Evolutionary conservation across 2,797 vertebrate species (phyloP).

Genomic region (Aldrovandia affinis): DNA sequence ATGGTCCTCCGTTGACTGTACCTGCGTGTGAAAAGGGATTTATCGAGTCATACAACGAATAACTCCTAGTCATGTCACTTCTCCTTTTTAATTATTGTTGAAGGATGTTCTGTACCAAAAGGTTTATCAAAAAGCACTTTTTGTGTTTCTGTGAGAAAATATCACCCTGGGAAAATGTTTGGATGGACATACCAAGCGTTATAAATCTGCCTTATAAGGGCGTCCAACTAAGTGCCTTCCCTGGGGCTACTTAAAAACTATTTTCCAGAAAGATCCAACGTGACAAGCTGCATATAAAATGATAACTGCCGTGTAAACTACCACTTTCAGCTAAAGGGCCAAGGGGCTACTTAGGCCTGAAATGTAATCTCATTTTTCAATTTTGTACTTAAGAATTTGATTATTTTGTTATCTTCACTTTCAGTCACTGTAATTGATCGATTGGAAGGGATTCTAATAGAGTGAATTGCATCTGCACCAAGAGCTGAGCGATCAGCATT

Average conservation of each 20-base stretch:
- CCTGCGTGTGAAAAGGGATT: too few relatives aligned
- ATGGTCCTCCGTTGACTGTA: neutral
- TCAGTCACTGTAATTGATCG: neutral
- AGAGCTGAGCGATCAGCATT: neutral
- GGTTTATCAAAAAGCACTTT: neutral
- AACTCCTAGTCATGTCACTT: neutral
- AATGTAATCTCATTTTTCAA: too few relatives aligned
- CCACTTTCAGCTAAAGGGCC: neutral
- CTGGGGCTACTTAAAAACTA: neutral
- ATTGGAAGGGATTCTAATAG: neutral
- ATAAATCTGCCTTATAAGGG: conserved; percentile 6
- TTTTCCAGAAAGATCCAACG: neutral
- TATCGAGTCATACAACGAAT: neutral
- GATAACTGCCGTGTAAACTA: neutral
- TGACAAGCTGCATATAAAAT: neutral
- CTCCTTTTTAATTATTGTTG: neutral
- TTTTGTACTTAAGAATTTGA: neutral
- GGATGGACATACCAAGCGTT: neutral
- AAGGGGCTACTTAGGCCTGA: neutral
- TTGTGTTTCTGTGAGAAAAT: neutral
- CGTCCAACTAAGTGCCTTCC: neutral
- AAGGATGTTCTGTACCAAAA: neutral
- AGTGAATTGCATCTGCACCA: neutral
- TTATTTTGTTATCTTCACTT: neutral
- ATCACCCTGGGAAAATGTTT: neutral